Base-by-base conservation (phyloP, 1,140 invertebrate species). In the Anagrus nilaparvatae region DNA sequence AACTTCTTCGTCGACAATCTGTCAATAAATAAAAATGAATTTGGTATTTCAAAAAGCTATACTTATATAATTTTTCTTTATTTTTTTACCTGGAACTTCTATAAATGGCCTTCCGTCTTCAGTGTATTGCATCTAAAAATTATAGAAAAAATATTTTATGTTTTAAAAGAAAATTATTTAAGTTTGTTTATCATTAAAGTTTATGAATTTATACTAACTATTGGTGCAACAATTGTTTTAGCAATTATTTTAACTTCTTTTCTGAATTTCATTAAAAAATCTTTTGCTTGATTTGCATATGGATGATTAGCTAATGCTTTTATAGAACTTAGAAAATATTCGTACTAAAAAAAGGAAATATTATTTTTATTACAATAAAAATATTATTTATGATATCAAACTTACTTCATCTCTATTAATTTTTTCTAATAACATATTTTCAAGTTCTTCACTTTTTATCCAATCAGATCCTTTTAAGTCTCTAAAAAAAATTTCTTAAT, bases 1-100 rank as follows among this genome's bases (percentile, higher is more conserved):
- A 72, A 34, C 61, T 64, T 63, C 93, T 94, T 44, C 86, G 72
- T 34, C 76, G 58, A 56, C 76, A 82, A 56, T 81, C 86, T 84
- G 47, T 18, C 58, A 60, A 52, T 51, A 42, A 41, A 33, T 41
- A 39, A 52, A 46, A 27, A 34, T 30, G 41, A 12, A 23, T 37
- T 28, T 43, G 27, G 37, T 41, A 27, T 33, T 31, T 30, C 23
- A 35, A 43, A 5, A 19, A 36, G 14, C 4, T n/a, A 28, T 20
- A 38, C 10, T 23, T 30, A 31, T 40, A 10, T 32, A 25, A 20
- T 28, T 12, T 8, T 16, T 17, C 32, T 27, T 17, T 33, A 24
- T 28, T 28, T 32, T 28, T 32, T 46, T 48, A 50, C 51, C 27
- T 42, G 23, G n/a, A 9, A 53, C 46, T 12, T 14, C 23, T 8